A percentile compares a stretch with the other conserved stretches of the same genome.
Evolutionary conservation across 2,888 invertebrate species (phyloP).

Genomic region (Glyphotaelius pellucidus): DNA sequence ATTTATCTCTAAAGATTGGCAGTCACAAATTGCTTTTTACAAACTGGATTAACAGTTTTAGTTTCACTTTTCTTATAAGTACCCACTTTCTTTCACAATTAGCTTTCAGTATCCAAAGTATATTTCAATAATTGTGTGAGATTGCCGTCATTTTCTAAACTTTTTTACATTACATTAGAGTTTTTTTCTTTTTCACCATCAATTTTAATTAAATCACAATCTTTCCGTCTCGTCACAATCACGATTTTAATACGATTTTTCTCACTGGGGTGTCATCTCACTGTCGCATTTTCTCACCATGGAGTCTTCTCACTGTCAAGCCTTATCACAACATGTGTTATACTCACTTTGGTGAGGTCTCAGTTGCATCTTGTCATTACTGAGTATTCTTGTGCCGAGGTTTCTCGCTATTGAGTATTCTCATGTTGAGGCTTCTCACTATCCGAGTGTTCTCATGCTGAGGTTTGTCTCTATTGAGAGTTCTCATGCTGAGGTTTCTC

Average conservation of each 20-base stretch:
- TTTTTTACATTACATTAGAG: not conserved
- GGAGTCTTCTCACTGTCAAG: not conserved
- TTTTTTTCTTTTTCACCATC: not conserved
- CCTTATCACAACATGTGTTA: not conserved
- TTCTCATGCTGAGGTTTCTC: not conserved
- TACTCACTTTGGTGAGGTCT: too few species aligned
- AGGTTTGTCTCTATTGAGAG: not conserved
- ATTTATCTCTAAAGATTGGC: not conserved
- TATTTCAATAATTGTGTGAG: not conserved
- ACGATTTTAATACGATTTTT: not conserved
- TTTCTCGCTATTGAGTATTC: not conserved
- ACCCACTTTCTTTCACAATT: not conserved
- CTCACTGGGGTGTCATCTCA: not conserved
- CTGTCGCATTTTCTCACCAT: not conserved
- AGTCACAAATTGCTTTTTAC: not conserved
- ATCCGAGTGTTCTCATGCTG: too few species aligned
- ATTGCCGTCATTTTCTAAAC: not conserved
- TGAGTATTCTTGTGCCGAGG: not conserved
- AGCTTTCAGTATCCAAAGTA: not conserved
- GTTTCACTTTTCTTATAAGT: not conserved
- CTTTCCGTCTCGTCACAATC: not conserved
- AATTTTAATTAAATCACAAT: not conserved
- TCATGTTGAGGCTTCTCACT: not conserved
- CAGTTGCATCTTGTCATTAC: not conserved
- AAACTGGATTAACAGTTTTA: not conserved